These are phyloP conservation scores for Tyrophagus putrescentiae DNA, from an alignment of 1,140 invertebrate genomes.

Conservation along the genomic window DNA sequence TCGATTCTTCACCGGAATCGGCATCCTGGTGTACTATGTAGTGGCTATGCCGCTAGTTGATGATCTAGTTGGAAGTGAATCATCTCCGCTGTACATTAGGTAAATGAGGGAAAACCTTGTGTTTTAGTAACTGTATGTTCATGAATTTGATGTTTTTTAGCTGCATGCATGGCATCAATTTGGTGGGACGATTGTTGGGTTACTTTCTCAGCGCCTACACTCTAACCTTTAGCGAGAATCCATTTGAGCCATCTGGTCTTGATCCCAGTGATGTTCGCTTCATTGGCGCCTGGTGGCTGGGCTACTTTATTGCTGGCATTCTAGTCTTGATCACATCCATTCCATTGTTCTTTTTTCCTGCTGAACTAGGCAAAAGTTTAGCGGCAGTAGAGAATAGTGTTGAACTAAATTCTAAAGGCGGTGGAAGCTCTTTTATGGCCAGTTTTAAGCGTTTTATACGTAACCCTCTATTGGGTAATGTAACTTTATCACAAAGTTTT, in stretches of 20 bases:
- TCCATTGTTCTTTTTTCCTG: conserved; percentile 48
- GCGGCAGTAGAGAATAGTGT: neutral
- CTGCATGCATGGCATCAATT: conserved; percentile 21
- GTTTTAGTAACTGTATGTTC: too few species aligned
- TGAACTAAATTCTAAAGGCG: neutral
- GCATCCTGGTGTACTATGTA: conserved; percentile 25
- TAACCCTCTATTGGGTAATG: too few species aligned
- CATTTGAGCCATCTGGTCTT: conserved; percentile 23
- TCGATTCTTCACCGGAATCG: conserved; percentile 24
- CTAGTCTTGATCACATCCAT: conserved; percentile 46
- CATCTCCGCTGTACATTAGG: too few species aligned
- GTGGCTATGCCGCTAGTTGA: conserved; percentile 30
- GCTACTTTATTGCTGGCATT: conserved; percentile 45
- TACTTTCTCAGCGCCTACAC: conserved; percentile 25
- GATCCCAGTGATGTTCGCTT: conserved; percentile 26
- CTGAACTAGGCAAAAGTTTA: conserved; percentile 26
- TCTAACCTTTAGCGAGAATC: conserved; percentile 26
- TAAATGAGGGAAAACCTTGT: too few species aligned
- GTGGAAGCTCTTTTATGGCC: too few species aligned
- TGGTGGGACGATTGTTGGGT: conserved; percentile 26
- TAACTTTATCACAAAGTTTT: too few species aligned
- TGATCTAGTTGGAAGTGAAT: conserved; percentile 30
- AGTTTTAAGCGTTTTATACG: too few species aligned
- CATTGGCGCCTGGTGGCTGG: conserved; percentile 49
- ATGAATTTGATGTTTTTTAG: conserved; percentile 26